Base-by-base conservation (phyloP, 2,797 vertebrate species). In the Anisognathus igniventris region DNA sequence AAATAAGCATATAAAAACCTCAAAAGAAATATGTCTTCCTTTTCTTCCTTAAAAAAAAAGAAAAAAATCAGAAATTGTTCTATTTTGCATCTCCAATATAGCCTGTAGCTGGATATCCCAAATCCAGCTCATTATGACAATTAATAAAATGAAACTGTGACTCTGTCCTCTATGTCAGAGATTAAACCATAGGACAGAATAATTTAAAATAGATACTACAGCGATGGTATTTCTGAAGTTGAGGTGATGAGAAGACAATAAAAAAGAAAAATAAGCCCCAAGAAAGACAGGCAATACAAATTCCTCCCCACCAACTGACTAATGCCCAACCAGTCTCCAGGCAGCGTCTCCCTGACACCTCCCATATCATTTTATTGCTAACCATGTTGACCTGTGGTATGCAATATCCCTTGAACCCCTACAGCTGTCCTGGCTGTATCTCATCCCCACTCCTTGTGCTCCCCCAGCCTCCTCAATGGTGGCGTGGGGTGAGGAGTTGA, bases 381-480 rank as follows among this genome's bases (percentile, higher is more conserved):
- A 40, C 4, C 28, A 30, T 7, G 12, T 2, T 10, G 5, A 10
- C 11, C 2, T 16, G 2, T 17, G 14, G 14, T 8, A 7, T 50
- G 3, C 35, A 30, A n/a, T 10, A 23, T 12, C 10, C 4, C 28
- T 33, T 44, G 4, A 28, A 4, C 18, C 23, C 19, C 12, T 17
- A 15, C 31, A 39, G 50, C 31, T 58, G 3, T 57, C 24, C 44
- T 14, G 6, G 9, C 8, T 22, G 5, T 19, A 19, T 22, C 28
- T 24, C 31, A 30, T 17, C 23, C 56, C 35, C 61, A 0, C 6
- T 61, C 2, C 17, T 25, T 54, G 15, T 47, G 21, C 11, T 18
- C 7, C 2, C 10, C 8, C 31, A 39, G 31, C 19, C 48, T 64
- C 1, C 33, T 47, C 1, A 0, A 31, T 47, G 16, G 0, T 10